A percentile compares a stretch with the other conserved stretches of the same genome.
Evolutionary conservation across 2,113 vertebrate genomes (phyloP).

Genomic region (Drymodes brunneopygia): DNA sequence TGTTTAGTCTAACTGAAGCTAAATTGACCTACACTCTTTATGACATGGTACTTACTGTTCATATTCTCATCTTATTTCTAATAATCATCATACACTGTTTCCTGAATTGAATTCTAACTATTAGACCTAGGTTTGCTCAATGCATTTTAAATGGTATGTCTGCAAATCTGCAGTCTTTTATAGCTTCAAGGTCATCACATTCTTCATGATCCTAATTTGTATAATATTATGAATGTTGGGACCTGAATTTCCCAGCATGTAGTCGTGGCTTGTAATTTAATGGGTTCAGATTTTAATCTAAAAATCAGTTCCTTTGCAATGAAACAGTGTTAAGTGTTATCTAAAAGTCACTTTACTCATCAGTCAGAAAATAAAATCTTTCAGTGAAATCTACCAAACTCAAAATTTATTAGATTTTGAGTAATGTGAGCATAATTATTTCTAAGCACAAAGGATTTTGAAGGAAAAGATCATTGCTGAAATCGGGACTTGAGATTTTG

Average conservation of each 20-base stretch:
- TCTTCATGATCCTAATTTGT: slow-evolving; percentile 40
- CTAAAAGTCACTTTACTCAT: neutral
- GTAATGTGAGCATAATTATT: neutral
- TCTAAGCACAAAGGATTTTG: neutral
- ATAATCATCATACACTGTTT: neutral
- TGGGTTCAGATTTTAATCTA: neutral
- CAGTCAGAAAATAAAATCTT: neutral
- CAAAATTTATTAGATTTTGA: neutral
- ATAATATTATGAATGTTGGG: neutral
- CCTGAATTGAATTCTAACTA: slow-evolving; percentile 37
- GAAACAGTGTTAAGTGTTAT: neutral
- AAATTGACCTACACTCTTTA: neutral
- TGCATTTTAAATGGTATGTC: slow-evolving; percentile 23
- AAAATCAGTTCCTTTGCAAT: neutral
- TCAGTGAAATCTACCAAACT: neutral
- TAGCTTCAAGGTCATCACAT: slow-evolving; percentile 38
- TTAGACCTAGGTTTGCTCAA: slow-evolving; percentile 1
- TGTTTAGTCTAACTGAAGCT: neutral
- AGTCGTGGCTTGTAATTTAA: slow-evolving; percentile 16
- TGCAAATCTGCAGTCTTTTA: slow-evolving; percentile 37
- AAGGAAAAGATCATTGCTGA: neutral
- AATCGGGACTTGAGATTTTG: neutral
- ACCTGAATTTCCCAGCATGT: slow-evolving; percentile 24
- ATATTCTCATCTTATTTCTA: neutral
- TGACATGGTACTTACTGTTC: neutral